Evolutionary conservation across 2,797 vertebrate species (phyloP).

Genomic region (Phoeniculus purpureus): DNA sequence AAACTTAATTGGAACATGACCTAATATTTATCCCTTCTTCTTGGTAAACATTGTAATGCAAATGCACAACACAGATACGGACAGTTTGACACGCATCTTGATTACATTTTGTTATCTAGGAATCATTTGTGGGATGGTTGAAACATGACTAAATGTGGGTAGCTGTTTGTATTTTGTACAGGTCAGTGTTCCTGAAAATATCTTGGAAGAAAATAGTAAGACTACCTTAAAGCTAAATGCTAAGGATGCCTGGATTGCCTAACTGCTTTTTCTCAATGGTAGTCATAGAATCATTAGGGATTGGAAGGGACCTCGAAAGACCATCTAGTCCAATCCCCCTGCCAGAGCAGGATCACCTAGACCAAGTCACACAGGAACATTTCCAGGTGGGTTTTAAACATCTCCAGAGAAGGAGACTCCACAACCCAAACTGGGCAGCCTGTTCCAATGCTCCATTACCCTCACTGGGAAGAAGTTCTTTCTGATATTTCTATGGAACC

Average conservation of each 20-base stretch:
- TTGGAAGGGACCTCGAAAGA: too few relatives aligned
- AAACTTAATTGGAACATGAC: neutral
- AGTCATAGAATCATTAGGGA: too few relatives aligned
- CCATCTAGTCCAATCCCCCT: too few relatives aligned
- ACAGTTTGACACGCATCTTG: neutral
- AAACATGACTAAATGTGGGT: neutral
- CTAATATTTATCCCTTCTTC: neutral
- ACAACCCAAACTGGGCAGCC: too few relatives aligned
- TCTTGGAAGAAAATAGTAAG: neutral
- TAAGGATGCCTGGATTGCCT: neutral
- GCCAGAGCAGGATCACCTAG: too few relatives aligned
- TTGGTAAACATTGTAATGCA: neutral
- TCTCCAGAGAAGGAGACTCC: too few relatives aligned
- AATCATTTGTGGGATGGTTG: slow-evolving; percentile 21
- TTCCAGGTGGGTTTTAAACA: too few relatives aligned
- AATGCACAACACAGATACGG: neutral
- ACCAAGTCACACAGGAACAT: too few relatives aligned
- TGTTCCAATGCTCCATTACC: too few relatives aligned
- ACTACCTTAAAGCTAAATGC: neutral
- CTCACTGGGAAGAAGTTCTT: too few relatives aligned
- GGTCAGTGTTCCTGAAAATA: neutral
- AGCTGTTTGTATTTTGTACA: neutral
- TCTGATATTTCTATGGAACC: too few relatives aligned
- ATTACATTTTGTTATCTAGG: neutral
- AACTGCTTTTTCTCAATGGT: neutral